phyloP scores from a whole-genome alignment of 2,113 vertebrate species.

The Erinaceus europaeus region DNA sequence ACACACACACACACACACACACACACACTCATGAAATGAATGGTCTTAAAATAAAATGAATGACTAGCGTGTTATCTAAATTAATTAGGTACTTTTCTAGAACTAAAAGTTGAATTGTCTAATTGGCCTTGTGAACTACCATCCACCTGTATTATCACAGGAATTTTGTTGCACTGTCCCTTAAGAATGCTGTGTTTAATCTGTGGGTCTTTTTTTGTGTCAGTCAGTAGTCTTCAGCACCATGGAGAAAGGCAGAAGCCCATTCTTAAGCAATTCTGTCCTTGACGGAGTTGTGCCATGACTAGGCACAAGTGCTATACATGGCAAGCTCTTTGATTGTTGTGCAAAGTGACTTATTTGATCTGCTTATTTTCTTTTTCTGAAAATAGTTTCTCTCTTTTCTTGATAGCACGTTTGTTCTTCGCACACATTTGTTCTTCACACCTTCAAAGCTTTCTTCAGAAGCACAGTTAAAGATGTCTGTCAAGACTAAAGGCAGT shows the following conservation, averaged over 20 bases:
- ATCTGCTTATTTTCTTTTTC: conserved; percentile 51
- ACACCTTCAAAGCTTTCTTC: conserved; percentile 23
- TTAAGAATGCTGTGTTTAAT: background rate
- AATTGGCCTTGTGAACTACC: background rate
- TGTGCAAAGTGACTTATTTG: conserved; percentile 41
- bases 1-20: too few species aligned
- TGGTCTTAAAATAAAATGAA: too few species aligned
- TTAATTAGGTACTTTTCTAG: background rate
- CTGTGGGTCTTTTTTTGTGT: too few species aligned
- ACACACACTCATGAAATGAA: too few species aligned
- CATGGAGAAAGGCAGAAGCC: background rate
- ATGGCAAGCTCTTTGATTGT: conserved; percentile 28
- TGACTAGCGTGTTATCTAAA: too few species aligned
- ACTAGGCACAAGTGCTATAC: background rate
- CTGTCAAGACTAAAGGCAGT: conserved; percentile 4
- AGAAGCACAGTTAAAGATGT: conserved; percentile 17
- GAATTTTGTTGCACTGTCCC: background rate
- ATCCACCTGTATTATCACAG: background rate
- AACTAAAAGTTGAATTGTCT: background rate
- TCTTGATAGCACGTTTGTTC: conserved; percentile 7
- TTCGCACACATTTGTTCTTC: conserved; percentile 55
- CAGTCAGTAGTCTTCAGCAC: background rate
- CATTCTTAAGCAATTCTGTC: background rate
- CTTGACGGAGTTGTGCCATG: background rate
- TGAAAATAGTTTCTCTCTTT: conserved; percentile 31